Evolutionary conservation across 1,140 invertebrate species (phyloP).

Genomic region (Achroia grisella): DNA sequence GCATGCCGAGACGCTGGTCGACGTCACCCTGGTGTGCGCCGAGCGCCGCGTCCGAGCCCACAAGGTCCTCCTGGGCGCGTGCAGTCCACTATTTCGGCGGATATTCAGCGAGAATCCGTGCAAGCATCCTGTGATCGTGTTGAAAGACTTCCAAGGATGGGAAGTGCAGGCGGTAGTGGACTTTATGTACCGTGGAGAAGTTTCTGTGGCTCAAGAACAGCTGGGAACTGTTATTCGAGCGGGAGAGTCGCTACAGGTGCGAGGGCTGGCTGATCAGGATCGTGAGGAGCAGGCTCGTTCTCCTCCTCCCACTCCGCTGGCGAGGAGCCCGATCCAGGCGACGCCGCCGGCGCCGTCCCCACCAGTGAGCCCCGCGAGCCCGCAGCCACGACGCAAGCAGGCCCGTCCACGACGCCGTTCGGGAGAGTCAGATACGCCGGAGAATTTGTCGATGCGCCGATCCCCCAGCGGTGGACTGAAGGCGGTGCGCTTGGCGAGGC

Average conservation of each 20-base stretch:
- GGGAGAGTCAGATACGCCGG: conserved; percentile 76
- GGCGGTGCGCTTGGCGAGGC: conserved; percentile 62
- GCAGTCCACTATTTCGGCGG: conserved; percentile 91
- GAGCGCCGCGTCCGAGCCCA: conserved; percentile 88
- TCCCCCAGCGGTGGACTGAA: conserved; percentile 77
- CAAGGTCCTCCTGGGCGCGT: conserved; percentile 92
- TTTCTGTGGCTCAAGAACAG: conserved; percentile 88
- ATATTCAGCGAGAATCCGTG: conserved; percentile 94
- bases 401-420: conserved; percentile 86
- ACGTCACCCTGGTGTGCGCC: conserved; percentile 91
- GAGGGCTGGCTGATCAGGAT: conserved; percentile 84
- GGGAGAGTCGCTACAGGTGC: conserved; percentile 88
- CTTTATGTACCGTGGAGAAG: conserved; percentile 95
- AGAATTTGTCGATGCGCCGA: conserved; percentile 71
- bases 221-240: conserved; percentile 87
- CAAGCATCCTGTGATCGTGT: conserved; percentile 92
- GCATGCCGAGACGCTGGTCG: conserved; percentile 88
- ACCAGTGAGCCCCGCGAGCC: conserved; percentile 78
- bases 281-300: conserved; percentile 54
- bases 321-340: conserved; percentile 75
- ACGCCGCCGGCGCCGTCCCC: conserved; percentile 52
- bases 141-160: conserved; percentile 90
- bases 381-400: conserved; percentile 85
- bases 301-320: conserved; percentile 70
- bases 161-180: conserved; percentile 91